These are phyloP conservation scores for Dryococelus australis DNA, from an alignment of 2,888 invertebrate species.

Conservation along the genomic window DNA sequence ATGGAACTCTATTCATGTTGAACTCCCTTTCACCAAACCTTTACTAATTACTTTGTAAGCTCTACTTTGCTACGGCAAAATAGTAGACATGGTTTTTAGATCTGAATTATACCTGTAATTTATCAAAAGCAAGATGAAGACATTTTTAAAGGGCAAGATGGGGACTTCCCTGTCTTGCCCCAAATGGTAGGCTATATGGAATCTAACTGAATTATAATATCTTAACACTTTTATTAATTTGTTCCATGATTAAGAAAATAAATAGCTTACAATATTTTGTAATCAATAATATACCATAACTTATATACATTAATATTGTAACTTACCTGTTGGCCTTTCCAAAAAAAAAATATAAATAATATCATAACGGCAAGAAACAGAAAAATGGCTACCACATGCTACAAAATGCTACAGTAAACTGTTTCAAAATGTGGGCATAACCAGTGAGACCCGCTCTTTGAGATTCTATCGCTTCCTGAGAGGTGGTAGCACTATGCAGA, in stretches of 20 bases:
- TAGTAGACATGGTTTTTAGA: not conserved
- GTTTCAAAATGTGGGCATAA: not conserved
- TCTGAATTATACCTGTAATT: not conserved
- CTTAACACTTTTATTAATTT: not conserved
- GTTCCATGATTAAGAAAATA: not conserved
- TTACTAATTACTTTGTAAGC: not conserved
- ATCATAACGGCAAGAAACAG: not conserved
- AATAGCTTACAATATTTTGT: not conserved
- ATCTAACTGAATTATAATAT: not conserved
- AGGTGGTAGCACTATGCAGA: not conserved
- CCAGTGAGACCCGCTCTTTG: not conserved
- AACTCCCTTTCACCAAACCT: not conserved
- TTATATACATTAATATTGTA: not conserved
- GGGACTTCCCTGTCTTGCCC: not conserved
- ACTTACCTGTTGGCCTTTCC: not conserved
- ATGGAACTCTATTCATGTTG: not conserved
- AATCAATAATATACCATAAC: not conserved
- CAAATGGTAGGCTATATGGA: not conserved
- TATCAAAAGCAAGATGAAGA: not conserved
- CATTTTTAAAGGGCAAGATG: slow-evolving; percentile 6
- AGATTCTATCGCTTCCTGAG: not conserved
- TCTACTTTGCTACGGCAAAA: too few relatives aligned
- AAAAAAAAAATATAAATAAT: not conserved
- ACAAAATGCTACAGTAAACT: not conserved
- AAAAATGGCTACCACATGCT: not conserved